Percentiles rank a stretch among this genome's conserved stretches.
These are phyloP conservation scores for Netelia inedita DNA, from an alignment of 2,888 invertebrate species.

Conservation along the genomic window DNA sequence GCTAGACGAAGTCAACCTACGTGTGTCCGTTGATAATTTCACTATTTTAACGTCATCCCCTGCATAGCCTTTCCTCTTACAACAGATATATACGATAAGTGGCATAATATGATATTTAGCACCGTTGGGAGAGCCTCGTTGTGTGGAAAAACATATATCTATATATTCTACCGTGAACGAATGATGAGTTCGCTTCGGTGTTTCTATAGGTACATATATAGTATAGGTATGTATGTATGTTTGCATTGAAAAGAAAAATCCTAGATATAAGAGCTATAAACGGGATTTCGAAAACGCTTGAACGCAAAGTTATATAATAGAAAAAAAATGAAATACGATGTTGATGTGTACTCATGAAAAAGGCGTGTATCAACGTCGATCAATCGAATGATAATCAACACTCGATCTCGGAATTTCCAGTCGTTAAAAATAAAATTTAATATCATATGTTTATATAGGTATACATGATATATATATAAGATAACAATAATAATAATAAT, in stretches of 20 bases:
- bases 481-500: conserved; percentile 12
- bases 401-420: conserved; percentile 33
- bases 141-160: conserved; percentile 6
- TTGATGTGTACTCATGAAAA: conserved; percentile 20
- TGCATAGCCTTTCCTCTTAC: conserved; percentile 2
- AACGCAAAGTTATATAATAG: conserved; percentile 40
- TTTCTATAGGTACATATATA: conserved; percentile 21
- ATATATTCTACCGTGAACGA: conserved; percentile 17
- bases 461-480: conserved; percentile 39
- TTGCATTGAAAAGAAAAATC: conserved; percentile 28
- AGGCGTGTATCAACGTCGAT: conserved; percentile 38
- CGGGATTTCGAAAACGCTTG: conserved; percentile 63
- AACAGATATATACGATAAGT: conserved; percentile 15
- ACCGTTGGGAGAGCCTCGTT: conserved; percentile 39
- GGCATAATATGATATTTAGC: conserved; percentile 32
- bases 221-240: conserved; percentile 28
- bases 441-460: background rate
- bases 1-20: conserved; percentile 5
- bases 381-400: conserved; percentile 58
- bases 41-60: conserved; percentile 14
- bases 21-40: background rate
- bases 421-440: conserved; percentile 24
- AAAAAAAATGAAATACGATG: conserved; percentile 3
- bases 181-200: conserved; percentile 50
- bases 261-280: conserved; percentile 29